These are phyloP conservation scores for Heterotilapia buettikoferi DNA, from an alignment of 2,113 vertebrate species.

Conservation along the genomic window DNA sequence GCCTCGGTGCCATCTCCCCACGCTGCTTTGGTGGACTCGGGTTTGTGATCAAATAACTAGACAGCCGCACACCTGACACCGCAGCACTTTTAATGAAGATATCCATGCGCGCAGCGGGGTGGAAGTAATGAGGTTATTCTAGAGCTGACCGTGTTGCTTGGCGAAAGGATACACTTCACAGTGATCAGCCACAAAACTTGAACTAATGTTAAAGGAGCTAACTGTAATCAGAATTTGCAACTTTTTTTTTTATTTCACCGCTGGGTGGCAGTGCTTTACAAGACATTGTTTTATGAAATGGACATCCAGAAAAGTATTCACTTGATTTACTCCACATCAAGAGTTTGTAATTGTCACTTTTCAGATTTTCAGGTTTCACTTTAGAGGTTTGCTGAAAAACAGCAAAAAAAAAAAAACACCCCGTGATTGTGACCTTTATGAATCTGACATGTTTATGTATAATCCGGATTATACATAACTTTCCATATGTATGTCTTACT, in stretches of 20 bases:
- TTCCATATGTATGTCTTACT: background rate
- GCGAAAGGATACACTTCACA: background rate
- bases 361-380: background rate
- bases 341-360: background rate
- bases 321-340: background rate
- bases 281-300: background rate
- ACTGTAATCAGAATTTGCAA: background rate
- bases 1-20: background rate
- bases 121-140: background rate
- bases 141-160: background rate
- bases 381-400: background rate
- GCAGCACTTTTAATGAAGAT: background rate
- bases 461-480: background rate
- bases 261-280: background rate
- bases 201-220: fast-evolving
- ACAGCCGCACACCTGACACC: background rate
- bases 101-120: background rate
- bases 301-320: fast-evolving
- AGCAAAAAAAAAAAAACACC: background rate
- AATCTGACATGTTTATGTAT: background rate
- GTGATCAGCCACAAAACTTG: fast-evolving
- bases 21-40: fast-evolving
- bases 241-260: background rate
- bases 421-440: background rate
- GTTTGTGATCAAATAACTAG: fast-evolving